Evolutionary conservation across 2,797 vertebrate species (phyloP).

Genomic region (Thalassophryne amazonica): DNA sequence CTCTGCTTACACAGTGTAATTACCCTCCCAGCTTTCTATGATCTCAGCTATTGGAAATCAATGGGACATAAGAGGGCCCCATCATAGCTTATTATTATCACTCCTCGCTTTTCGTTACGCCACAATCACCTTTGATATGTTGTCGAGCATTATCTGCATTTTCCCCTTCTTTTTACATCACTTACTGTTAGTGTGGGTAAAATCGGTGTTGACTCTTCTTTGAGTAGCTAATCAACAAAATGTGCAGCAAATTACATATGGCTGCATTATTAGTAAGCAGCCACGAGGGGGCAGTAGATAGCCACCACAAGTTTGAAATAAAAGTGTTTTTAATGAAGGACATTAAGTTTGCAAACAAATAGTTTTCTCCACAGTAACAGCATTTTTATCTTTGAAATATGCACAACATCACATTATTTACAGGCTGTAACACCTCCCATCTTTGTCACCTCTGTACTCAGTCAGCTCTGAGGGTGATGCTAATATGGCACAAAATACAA

Average conservation of each 20-base stretch:
- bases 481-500: too few species aligned
- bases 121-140: conserved; percentile 68
- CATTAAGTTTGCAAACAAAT: too few species aligned
- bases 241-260: background rate
- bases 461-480: too few species aligned
- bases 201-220: background rate
- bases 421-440: too few species aligned
- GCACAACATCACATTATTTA: too few species aligned
- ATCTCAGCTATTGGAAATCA: conserved; percentile 80
- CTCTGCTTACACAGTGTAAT: conserved; percentile 80
- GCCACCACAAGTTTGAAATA: too few species aligned
- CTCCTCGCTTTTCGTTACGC: conserved; percentile 66
- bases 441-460: too few species aligned
- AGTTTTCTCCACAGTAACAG: too few species aligned
- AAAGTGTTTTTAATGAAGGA: too few species aligned
- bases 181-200: conserved; percentile 5
- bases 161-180: conserved; percentile 9
- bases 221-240: background rate
- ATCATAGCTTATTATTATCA: conserved; percentile 77
- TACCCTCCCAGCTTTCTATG: conserved; percentile 74
- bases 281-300: too few species aligned
- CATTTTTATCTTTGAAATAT: too few species aligned
- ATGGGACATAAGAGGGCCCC: conserved; percentile 76
- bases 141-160: conserved; percentile 45
- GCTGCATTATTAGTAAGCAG: too few species aligned